Evolutionary conservation across 2,797 vertebrate genomes (phyloP), one percentile per base, ranked within the genome.

Genomic region (Lacerta viridis): DNA sequence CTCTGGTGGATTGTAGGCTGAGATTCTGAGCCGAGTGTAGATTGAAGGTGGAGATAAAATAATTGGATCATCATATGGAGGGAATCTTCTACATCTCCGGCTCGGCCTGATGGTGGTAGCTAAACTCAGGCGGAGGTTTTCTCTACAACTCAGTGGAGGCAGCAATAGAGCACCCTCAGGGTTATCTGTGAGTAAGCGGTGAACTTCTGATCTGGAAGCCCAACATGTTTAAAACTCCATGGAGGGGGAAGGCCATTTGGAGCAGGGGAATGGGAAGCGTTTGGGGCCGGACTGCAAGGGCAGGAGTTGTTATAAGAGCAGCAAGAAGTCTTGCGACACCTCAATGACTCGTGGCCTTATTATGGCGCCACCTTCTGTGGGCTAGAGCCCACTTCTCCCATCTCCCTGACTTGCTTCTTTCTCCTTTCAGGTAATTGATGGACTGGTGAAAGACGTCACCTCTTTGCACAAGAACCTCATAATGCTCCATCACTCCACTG

Each of bases 391-490:
- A 0, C 10, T 74, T 74, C 72, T 8, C 36, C 25, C 18, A 13
- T 41, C 17, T 9, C 29, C 83, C 25, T 18, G 23, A 9, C 33
- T 74, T 23, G 59, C n/a, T 69, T 55, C 10, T 5, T 29, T 81
- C 83, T 36, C 0, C 18, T 25, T 88, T 82, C 94, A 97, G 97
- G 39, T 94, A 10, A 92, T 95, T 74, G 72, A 36, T 2, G 77
- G 93, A 8, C 68, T 94, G 74, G 89, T 95, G 84, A 77, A 92
- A 36, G 91, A 95, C 41, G 93, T 95, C 7, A 8, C 80, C 0
- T 11, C 78, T 5, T 82, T 97, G 68, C 89, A 66, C 50, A 91
- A 88, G 0, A 93, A 93, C 75, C 83, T 97, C 83, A 68, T 82
- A 2, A 76, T 71, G 0, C 93, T 97, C 7, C 81, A 33, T 1